Conservation (phyloP, 2,888 invertebrate species). For the Cantharis rufa region DNA sequence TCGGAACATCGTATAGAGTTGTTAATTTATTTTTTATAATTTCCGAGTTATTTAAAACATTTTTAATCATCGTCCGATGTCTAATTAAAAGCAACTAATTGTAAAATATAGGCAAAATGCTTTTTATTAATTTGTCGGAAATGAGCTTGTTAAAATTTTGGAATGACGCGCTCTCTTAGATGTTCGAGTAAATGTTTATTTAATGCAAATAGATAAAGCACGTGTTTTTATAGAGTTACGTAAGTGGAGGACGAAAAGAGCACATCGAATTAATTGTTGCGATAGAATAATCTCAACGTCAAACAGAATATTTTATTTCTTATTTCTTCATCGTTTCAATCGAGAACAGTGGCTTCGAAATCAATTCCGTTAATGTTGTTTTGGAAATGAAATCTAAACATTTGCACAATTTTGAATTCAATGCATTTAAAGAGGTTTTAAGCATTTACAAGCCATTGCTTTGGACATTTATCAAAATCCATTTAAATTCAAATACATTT, state of each 20-base stretch:
- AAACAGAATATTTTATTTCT: slow-evolving; percentile 3
- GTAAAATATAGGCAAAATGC: not conserved
- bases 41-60: not conserved
- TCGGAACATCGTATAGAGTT: not conserved
- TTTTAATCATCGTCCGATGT: not conserved
- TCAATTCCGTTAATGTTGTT: slow-evolving; percentile 32
- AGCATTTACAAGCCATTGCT: not conserved
- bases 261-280: not conserved
- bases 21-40: not conserved
- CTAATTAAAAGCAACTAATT: not conserved
- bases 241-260: not conserved
- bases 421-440: slow-evolving; percentile 41
- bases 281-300: slow-evolving; percentile 3
- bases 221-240: not conserved
- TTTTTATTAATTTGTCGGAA: not conserved
- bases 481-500: slow-evolving; percentile 3
- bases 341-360: not conserved
- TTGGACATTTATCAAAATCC: slow-evolving; percentile 5
- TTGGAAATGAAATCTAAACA: slow-evolving; percentile 37
- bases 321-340: not conserved
- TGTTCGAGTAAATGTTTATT: not conserved
- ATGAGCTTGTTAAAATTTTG: not conserved
- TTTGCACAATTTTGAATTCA: slow-evolving; percentile 30
- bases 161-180: not conserved
- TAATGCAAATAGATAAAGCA: not conserved